Evolutionary conservation across 2,113 vertebrate genomes (phyloP).

Genomic region (Rhagologus leucostigma): DNA sequence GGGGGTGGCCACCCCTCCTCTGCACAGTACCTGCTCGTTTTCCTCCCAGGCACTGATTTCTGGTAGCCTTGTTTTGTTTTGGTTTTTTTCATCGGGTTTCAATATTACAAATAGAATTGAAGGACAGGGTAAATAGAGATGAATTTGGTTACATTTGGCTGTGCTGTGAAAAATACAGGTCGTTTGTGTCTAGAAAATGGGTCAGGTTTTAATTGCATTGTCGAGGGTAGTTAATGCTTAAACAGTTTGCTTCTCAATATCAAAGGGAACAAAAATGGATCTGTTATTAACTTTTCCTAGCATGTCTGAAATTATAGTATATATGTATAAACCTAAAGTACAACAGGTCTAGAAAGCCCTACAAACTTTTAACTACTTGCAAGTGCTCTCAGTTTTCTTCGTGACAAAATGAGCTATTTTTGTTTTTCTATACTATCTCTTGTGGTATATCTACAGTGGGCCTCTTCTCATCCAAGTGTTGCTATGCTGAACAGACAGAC

Average conservation of each 20-base stretch:
- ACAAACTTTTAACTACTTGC: neutral
- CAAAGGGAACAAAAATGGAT: neutral
- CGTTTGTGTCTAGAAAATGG: neutral
- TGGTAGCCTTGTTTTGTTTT: neutral
- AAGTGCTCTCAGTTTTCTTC: neutral
- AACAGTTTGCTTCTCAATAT: neutral
- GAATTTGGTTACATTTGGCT: neutral
- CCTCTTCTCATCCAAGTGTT: neutral
- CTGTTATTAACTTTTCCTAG: neutral
- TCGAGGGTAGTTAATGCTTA: neutral
- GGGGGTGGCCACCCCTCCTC: neutral
- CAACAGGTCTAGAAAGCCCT: neutral
- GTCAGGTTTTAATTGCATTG: constrained; percentile 2
- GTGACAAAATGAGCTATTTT: neutral
- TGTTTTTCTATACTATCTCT: neutral
- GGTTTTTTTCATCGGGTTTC: neutral
- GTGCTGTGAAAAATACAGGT: neutral
- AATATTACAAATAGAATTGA: neutral
- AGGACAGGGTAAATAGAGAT: neutral
- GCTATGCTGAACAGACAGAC: neutral
- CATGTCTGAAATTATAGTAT: neutral
- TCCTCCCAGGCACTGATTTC: neutral
- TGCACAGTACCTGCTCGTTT: fast-evolving
- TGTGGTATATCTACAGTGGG: neutral
- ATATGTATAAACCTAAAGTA: neutral